Evolutionary conservation across 2,797 vertebrate species (phyloP).

Genomic region (Lagorchestes hirsutus): DNA sequence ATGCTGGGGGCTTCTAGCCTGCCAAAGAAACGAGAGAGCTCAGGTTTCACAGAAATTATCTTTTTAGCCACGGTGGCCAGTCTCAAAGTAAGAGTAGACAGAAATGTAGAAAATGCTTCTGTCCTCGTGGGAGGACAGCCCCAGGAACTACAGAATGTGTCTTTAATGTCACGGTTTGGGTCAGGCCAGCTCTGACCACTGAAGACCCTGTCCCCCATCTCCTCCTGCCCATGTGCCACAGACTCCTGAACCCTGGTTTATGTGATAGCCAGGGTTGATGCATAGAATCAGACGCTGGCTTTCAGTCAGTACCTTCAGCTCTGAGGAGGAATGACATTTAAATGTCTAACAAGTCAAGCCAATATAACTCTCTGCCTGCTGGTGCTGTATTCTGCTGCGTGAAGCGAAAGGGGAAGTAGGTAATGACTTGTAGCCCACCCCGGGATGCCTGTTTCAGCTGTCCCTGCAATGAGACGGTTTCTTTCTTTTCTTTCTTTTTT

Average conservation of each 20-base stretch:
- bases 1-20: neutral
- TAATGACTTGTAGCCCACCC: neutral
- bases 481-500: neutral
- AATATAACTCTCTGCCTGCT: neutral
- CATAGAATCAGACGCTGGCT: neutral
- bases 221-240: neutral
- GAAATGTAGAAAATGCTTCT: neutral
- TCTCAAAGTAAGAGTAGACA: neutral
- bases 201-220: neutral
- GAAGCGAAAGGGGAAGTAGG: neutral
- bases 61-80: conserved; percentile 1
- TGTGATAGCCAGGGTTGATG: neutral
- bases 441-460: neutral
- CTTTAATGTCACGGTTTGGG: neutral
- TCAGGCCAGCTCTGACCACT: no score
- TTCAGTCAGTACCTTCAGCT: neutral
- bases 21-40: conserved; percentile 30
- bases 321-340: neutral
- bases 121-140: neutral
- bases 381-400: neutral
- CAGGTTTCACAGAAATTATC: conserved; percentile 49
- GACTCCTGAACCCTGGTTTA: neutral
- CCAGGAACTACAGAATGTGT: neutral
- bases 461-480: neutral
- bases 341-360: neutral